A percentile compares a stretch with the other conserved stretches of the same genome.
phyloP scores from a whole-genome alignment of 2,113 vertebrate species.

The Nesoenas mayeri region DNA sequence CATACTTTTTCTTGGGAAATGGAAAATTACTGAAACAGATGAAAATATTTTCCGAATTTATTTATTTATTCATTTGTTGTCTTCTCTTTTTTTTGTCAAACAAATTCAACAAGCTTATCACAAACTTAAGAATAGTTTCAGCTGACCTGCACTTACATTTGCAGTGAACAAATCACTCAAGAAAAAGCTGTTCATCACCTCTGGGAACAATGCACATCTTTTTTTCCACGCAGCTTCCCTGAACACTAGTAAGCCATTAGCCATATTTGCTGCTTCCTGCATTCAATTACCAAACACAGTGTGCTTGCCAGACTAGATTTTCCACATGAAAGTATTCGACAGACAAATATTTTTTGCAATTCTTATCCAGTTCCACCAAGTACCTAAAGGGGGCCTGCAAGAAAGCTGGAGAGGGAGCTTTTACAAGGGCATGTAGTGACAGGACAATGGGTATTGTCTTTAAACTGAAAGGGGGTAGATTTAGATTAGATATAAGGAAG shows the following conservation, averaged over 20 bases:
- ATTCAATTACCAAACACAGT: neutral
- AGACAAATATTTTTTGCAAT: neutral
- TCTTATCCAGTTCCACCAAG: neutral
- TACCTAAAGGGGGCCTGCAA: too few species aligned
- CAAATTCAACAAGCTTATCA: neutral
- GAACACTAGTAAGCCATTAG: constrained; percentile 35
- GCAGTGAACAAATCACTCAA: neutral
- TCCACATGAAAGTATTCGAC: constrained; percentile 13
- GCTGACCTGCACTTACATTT: neutral
- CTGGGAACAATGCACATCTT: neutral
- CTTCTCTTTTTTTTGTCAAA: neutral
- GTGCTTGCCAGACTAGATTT: constrained; percentile 15
- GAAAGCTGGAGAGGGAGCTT: too few species aligned
- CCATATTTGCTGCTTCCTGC: constrained; percentile 17
- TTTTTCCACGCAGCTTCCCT: neutral
- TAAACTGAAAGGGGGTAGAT: too few species aligned
- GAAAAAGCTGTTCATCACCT: neutral
- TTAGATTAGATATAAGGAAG: too few species aligned
- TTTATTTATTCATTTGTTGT: too few species aligned
- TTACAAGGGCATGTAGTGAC: too few species aligned
- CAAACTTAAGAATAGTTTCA: neutral
- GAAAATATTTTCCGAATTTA: neutral
- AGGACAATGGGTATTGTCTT: too few species aligned
- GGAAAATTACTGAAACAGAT: neutral
- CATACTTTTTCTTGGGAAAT: neutral